Evolutionary conservation across 2,888 invertebrate genomes (phyloP).

Genomic region (Epirrhoe alternata): DNA sequence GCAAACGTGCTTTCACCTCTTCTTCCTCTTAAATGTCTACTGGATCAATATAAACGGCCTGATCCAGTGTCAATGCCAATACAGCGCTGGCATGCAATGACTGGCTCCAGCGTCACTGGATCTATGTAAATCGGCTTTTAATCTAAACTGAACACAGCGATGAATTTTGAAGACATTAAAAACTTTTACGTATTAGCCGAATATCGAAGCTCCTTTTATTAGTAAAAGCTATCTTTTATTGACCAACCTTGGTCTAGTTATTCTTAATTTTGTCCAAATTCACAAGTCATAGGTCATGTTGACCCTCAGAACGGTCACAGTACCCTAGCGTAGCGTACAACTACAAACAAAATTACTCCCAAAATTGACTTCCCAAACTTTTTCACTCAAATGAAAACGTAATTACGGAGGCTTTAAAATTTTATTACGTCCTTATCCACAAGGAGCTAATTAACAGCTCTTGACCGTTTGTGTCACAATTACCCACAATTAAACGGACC

Average conservation of each 20-base stretch:
- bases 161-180: background rate
- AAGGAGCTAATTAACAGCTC: constrained; percentile 42
- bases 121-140: too few relatives aligned
- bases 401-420: constrained; percentile 40
- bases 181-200: background rate
- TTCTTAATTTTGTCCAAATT: background rate
- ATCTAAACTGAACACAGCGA: too few relatives aligned
- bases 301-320: too few relatives aligned
- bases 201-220: background rate
- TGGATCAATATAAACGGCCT: too few relatives aligned
- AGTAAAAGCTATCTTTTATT: too few relatives aligned
- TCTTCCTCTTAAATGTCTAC: too few relatives aligned
- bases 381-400: constrained; percentile 37
- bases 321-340: too few relatives aligned
- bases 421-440: constrained; percentile 39
- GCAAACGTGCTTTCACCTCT: too few relatives aligned
- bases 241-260: background rate
- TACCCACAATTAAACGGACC: constrained; percentile 58
- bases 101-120: too few relatives aligned
- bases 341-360: background rate
- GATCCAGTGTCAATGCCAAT: too few relatives aligned
- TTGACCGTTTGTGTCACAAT: constrained; percentile 50
- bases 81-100: too few relatives aligned
- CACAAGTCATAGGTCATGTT: too few relatives aligned
- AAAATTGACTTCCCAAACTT: constrained; percentile 28